A percentile compares a stretch with the other conserved stretches of the same genome.
phyloP scores from a whole-genome alignment of 2,797 vertebrate genomes.

The Eremophila alpestris region DNA sequence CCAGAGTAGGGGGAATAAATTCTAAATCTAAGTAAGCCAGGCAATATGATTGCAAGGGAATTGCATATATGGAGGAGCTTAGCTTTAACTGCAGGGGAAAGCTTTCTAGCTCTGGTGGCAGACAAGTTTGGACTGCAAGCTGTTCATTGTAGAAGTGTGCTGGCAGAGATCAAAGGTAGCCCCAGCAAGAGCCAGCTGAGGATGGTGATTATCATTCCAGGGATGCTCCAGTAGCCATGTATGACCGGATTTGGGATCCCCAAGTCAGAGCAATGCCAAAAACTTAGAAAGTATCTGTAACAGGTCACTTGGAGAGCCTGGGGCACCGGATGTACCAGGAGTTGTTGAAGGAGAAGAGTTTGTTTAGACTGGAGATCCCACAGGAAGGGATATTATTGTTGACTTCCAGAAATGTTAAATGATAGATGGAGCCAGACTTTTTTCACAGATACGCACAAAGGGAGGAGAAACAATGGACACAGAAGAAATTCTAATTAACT shows the following conservation, averaged over 20 bases:
- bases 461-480: fast-evolving
- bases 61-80: neutral
- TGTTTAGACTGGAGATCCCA: neutral
- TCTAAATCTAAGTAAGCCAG: neutral
- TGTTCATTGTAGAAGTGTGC: neutral
- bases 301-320: neutral
- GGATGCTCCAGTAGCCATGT: neutral
- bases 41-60: neutral
- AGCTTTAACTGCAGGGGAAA: neutral
- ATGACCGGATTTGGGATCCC: neutral
- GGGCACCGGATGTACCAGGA: neutral
- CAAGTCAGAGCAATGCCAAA: neutral
- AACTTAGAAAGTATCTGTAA: neutral
- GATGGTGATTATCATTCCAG: neutral
- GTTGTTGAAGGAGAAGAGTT: fast-evolving
- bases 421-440: neutral
- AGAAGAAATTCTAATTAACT: neutral
- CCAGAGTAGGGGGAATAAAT: neutral
- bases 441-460: neutral
- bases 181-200: neutral
- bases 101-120: neutral
- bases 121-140: neutral
- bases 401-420: neutral
- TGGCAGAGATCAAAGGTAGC: neutral
- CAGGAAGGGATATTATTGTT: neutral